Percentiles rank a stretch among this genome's conserved stretches.
Evolutionary conservation across 2,797 vertebrate genomes (phyloP).

Genomic region (Crax fasciolata): DNA sequence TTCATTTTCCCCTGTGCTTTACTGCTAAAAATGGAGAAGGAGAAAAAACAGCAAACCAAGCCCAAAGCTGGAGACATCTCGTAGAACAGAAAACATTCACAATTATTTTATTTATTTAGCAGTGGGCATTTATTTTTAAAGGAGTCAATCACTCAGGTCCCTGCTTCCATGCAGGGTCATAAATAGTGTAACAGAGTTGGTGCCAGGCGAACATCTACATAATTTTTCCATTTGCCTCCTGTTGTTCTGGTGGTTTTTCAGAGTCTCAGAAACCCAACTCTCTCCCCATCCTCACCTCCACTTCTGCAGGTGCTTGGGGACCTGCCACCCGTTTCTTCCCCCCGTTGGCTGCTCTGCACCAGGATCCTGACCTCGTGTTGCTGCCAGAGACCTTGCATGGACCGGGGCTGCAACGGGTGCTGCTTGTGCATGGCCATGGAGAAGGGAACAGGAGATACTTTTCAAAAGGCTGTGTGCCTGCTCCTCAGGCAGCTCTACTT

Average conservation of each 20-base stretch:
- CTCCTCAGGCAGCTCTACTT: neutral
- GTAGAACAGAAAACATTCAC: slow-evolving; percentile 22
- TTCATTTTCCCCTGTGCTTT: slow-evolving; percentile 4
- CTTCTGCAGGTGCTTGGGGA: accelerated
- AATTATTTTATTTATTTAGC: slow-evolving; percentile 72
- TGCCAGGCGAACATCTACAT: slow-evolving; percentile 62
- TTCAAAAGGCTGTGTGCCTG: neutral
- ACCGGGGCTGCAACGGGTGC: neutral
- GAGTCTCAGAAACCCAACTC: neutral
- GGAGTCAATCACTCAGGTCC: slow-evolving; percentile 37
- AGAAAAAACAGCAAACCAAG: neutral
- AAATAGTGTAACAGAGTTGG: slow-evolving; percentile 66
- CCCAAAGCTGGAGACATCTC: neutral
- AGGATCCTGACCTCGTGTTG: accelerated
- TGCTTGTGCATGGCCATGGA: neutral
- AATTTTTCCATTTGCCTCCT: slow-evolving; percentile 67
- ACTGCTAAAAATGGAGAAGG: neutral
- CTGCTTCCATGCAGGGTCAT: slow-evolving; percentile 59
- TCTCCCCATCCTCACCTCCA: neutral
- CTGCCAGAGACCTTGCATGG: accelerated
- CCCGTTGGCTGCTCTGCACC: accelerated
- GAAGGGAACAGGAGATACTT: neutral
- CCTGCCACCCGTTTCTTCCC: neutral
- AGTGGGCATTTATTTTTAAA: slow-evolving; percentile 73
- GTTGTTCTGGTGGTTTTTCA: neutral